A percentile compares a stretch with the other conserved stretches of the same genome.
Evolutionary conservation across 2,888 invertebrate species (phyloP).

Genomic region (Coelogynopora nodosa): DNA sequence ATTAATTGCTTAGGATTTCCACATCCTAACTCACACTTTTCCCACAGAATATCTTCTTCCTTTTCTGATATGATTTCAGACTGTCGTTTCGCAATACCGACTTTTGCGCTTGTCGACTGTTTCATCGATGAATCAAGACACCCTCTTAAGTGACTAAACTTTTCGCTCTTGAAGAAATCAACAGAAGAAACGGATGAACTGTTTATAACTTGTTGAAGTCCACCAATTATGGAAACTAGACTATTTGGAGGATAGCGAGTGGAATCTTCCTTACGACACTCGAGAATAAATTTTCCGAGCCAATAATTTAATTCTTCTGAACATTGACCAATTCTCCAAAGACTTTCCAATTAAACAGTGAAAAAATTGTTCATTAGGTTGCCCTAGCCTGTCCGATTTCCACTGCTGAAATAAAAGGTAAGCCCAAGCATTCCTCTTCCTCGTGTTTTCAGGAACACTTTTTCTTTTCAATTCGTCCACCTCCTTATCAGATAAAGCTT

Average conservation of each 20-base stretch:
- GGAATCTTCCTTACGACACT: slow-evolving; percentile 25
- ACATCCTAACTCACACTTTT: background rate
- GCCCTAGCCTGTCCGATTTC: background rate
- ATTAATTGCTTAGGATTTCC: slow-evolving; percentile 14
- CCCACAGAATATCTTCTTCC: slow-evolving; percentile 22
- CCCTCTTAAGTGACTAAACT: background rate
- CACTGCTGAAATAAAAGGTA: slow-evolving; percentile 17
- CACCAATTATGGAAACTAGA: slow-evolving; percentile 27
- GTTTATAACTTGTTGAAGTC: slow-evolving; percentile 7
- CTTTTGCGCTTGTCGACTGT: slow-evolving; percentile 24
- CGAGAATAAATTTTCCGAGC: background rate
- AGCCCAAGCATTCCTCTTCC: slow-evolving; percentile 29
- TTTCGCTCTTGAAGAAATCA: slow-evolving; percentile 4
- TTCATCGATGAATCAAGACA: slow-evolving; percentile 28
- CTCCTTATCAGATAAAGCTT: slow-evolving; percentile 12
- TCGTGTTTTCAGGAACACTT: slow-evolving; percentile 3
- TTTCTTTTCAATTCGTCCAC: background rate
- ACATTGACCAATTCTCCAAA: background rate
- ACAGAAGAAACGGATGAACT: slow-evolving; percentile 24
- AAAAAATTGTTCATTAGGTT: slow-evolving; percentile 6
- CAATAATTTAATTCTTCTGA: slow-evolving; percentile 26
- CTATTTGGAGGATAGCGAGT: background rate
- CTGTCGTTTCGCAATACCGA: slow-evolving; percentile 16
- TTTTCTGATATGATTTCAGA: slow-evolving; percentile 9
- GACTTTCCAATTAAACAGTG: background rate